Base-by-base conservation (phyloP, 2,113 vertebrate species). In the Vidua chalybeata region DNA sequence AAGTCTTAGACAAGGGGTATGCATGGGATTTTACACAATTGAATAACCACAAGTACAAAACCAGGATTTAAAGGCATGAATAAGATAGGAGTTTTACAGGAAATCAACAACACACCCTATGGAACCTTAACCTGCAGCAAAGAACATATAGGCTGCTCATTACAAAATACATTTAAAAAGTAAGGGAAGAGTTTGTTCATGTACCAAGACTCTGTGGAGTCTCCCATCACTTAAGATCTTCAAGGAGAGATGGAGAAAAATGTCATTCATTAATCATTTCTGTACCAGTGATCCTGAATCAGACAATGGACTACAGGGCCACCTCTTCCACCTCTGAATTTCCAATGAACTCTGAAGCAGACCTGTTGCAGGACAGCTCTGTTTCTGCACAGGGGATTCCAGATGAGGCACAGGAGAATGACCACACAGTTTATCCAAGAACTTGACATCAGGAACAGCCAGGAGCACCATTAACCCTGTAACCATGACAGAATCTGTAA, bases 11-110 rank as follows among this genome's bases (percentile, higher is more conserved):
- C 31, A 49, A 59, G 5, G 31, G 8, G 1, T 16, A 45, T 15
- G 35, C 0, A 0, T 2, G 4, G 63, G 43, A 37, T 80, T 41
- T 72, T 41, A 63, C 35, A 41, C 27, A 68, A 11, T 4, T 80
- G 13, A 84, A 67, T 48, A 80, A 68, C 15, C 18, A 68, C 21
- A n/a, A 77, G 45, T 49, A 68, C 12, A 81, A 55, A 81, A 87
- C 9, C 2, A 71, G 59, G 59, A n/a, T 22, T 43, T 72, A 59
- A 77, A 77, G 26, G 22, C 41, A 28, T 6, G 11, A 22, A 39
- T 68, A 4, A 6, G 39, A 33, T 1, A 68, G 28, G 63, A 68
- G 39, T 73, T 66, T 86, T 37, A 71, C 26, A 89, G 72, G 80
- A 95, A 86, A 84, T n/a, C 68, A 72, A 9, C 63, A 76, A 49